Conservation (phyloP, 2,888 invertebrate species). For the Ochlodes sylvanus region DNA sequence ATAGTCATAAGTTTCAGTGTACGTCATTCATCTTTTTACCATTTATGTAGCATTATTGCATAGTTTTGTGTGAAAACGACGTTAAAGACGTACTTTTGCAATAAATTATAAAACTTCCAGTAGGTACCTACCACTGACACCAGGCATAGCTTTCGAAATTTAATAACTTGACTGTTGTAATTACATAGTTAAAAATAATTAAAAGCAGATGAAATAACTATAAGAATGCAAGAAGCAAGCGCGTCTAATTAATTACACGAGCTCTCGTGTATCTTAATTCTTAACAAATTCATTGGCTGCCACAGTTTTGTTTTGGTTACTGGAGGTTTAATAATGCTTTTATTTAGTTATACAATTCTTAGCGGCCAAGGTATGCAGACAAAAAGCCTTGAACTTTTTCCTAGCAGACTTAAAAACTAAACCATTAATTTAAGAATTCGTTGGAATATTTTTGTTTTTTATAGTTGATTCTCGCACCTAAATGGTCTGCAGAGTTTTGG, state of each 20-base stretch:
- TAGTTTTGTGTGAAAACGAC: not conserved
- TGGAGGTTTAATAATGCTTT: constrained; percentile 17
- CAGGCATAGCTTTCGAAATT: constrained; percentile 22
- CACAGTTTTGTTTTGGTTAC: constrained; percentile 26
- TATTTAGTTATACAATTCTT: not conserved
- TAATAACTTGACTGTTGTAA: constrained; percentile 27
- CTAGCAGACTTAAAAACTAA: not conserved
- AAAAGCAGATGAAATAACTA: constrained; percentile 22
- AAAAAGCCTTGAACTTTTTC: constrained; percentile 11
- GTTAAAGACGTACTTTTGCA: not conserved
- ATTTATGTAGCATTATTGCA: not conserved
- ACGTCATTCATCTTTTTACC: too few relatives aligned
- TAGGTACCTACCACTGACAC: not conserved
- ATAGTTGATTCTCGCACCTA: not conserved
- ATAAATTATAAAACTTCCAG: not conserved
- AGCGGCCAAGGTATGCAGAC: not conserved
- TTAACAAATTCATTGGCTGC: constrained; percentile 24
- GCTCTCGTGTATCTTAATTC: constrained; percentile 16
- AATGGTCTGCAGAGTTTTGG: not conserved
- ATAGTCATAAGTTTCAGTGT: too few relatives aligned
- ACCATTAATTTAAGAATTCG: not conserved
- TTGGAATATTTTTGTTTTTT: not conserved
- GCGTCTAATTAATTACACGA: constrained; percentile 30
- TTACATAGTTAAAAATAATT: constrained; percentile 29
- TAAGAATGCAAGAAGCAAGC: constrained; percentile 36